Conservation (phyloP, 2,888 invertebrate species). For the Criorhina ranunculi region DNA sequence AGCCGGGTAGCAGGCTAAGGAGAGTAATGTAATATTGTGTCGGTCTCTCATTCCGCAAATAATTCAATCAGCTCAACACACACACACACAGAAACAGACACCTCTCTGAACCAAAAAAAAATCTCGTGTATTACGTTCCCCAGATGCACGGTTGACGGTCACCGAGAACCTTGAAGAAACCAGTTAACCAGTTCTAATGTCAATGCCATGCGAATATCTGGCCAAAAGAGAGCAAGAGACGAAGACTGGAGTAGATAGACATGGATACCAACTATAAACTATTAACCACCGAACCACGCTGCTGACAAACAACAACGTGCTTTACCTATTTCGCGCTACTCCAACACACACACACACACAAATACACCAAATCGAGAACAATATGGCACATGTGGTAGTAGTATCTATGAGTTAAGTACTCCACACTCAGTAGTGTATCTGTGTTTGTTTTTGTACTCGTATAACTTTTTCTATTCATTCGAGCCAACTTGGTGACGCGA, state of each 20-base stretch:
- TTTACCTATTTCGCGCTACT: constrained; percentile 46
- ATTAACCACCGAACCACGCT: constrained; percentile 9
- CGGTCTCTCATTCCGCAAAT: constrained; percentile 66
- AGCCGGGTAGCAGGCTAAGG: not conserved
- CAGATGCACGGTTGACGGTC: constrained; percentile 78
- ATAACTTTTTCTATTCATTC: constrained; percentile 13
- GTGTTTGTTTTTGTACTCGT: constrained; percentile 27
- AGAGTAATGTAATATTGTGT: constrained; percentile 61
- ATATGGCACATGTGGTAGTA: constrained; percentile 23
- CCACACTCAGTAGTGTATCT: constrained; percentile 3
- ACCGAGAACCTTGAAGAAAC: constrained; percentile 83
- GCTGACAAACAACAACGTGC: constrained; percentile 70
- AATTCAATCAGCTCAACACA: constrained; percentile 61
- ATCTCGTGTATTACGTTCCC: constrained; percentile 67
- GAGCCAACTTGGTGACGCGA: constrained; percentile 62
- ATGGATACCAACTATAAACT: constrained; percentile 26
- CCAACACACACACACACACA: constrained; percentile 34
- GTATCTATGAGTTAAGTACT: constrained; percentile 55
- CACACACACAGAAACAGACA: constrained; percentile 12
- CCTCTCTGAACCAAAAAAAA: constrained; percentile 12
- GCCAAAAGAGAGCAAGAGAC: constrained; percentile 64
- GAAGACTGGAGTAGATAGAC: constrained; percentile 13
- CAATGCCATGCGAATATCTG: constrained; percentile 82
- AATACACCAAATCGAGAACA: constrained; percentile 6
- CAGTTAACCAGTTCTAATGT: constrained; percentile 84